phyloP scores from a whole-genome alignment of 2,113 vertebrate species.

The Poeciliopsis occidentalis region DNA sequence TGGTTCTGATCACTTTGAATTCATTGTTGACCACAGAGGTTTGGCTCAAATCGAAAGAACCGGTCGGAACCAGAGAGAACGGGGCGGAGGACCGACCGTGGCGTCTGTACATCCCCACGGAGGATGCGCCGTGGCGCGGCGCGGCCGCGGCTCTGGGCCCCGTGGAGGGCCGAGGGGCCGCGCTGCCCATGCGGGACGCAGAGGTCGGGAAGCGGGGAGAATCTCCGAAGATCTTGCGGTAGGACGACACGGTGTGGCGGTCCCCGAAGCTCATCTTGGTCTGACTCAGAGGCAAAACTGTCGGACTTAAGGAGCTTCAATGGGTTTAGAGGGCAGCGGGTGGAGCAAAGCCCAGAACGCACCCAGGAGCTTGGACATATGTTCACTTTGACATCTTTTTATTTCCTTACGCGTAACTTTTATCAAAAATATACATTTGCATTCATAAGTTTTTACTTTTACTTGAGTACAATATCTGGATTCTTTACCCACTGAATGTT shows the following conservation, averaged over 20 bases:
- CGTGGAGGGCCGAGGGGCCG: constrained; percentile 69
- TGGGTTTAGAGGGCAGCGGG: neutral
- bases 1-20: constrained; percentile 90
- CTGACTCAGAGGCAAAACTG: neutral
- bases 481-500: no score
- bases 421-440: no score
- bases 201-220: constrained; percentile 82
- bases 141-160: neutral
- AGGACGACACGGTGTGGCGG: constrained; percentile 84
- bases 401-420: no score
- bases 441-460: no score
- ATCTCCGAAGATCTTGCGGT: constrained; percentile 90
- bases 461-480: no score
- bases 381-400: no score
- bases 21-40: constrained; percentile 85
- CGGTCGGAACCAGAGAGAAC: constrained; percentile 73
- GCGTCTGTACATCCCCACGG: constrained; percentile 71
- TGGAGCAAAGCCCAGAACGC: neutral
- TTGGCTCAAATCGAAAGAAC: constrained; percentile 84
- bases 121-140: constrained; percentile 74
- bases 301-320: neutral
- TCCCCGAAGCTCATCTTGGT: constrained; percentile 88
- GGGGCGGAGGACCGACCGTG: constrained; percentile 68
- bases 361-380: no score
- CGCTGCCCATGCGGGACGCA: constrained; percentile 70